Percentiles rank a stretch among this genome's conserved stretches.
Evolutionary conservation across 2,797 vertebrate genomes (phyloP).

Genomic region (Apogon hyalosoma): DNA sequence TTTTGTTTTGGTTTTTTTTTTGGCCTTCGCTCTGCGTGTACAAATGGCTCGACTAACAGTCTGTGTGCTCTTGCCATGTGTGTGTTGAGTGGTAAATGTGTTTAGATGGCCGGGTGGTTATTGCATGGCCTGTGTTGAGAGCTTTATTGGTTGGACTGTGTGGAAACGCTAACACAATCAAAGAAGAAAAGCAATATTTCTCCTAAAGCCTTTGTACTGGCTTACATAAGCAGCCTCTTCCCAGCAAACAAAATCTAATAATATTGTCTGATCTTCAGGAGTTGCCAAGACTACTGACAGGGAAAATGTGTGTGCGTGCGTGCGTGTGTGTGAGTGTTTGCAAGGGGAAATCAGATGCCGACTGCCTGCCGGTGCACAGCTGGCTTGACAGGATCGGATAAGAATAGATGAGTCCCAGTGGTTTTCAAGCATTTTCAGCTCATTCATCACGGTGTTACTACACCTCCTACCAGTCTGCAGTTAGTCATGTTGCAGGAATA

Average conservation of each 20-base stretch:
- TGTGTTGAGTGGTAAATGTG: slow-evolving; percentile 52
- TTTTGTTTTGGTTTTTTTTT: slow-evolving; percentile 14
- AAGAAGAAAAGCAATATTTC: slow-evolving; percentile 68
- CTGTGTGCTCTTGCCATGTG: slow-evolving; percentile 38
- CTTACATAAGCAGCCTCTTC: slow-evolving; percentile 51
- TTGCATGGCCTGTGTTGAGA: slow-evolving; percentile 68
- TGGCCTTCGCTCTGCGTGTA: slow-evolving; percentile 61
- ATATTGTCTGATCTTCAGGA: slow-evolving; percentile 56
- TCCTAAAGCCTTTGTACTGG: slow-evolving; percentile 40
- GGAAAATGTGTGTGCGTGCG: slow-evolving; percentile 2
- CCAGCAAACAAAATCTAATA: slow-evolving; percentile 61
- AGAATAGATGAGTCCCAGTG: slow-evolving; percentile 51
- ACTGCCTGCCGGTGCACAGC: slow-evolving; percentile 46
- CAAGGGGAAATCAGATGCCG: slow-evolving; percentile 20
- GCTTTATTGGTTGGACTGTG: slow-evolving; percentile 57
- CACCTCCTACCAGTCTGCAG: slow-evolving; percentile 24
- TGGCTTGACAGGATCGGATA: slow-evolving; percentile 29
- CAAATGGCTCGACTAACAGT: slow-evolving; percentile 49
- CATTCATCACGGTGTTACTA: slow-evolving; percentile 33
- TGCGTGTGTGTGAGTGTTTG: background rate
- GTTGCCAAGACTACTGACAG: slow-evolving; percentile 52
- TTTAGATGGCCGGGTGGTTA: slow-evolving; percentile 46
- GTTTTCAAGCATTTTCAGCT: slow-evolving; percentile 43
- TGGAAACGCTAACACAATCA: slow-evolving; percentile 49
- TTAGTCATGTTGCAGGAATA: slow-evolving; percentile 19